phyloP scores from a whole-genome alignment of 2,888 invertebrate genomes.

The Drosophila paranaensis region DNA sequence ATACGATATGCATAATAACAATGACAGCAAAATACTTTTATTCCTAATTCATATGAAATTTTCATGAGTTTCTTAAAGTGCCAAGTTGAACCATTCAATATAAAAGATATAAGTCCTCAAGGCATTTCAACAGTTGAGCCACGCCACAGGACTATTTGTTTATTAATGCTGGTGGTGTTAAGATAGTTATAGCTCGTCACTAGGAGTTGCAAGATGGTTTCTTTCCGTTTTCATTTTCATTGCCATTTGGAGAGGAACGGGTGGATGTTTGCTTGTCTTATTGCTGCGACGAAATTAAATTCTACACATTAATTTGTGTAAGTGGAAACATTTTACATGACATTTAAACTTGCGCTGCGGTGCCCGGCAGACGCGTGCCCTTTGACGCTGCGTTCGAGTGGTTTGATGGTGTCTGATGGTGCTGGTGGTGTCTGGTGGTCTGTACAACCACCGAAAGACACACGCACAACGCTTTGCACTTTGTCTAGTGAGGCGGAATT shows the following conservation, averaged over 20 bases:
- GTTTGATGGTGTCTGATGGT: slow-evolving; percentile 16
- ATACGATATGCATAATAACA: too few species aligned
- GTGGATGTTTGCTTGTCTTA: slow-evolving; percentile 40
- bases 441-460: slow-evolving; percentile 65
- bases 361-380: slow-evolving; percentile 57
- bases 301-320: slow-evolving; percentile 80
- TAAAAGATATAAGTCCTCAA: too few species aligned
- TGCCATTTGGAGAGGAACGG: not conserved
- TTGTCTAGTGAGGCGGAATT: slow-evolving; percentile 79
- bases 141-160: slow-evolving; percentile 20
- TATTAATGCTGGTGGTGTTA: slow-evolving; percentile 29
- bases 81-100: not conserved
- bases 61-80: too few species aligned
- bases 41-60: too few species aligned
- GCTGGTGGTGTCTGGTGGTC: slow-evolving; percentile 42
- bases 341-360: slow-evolving; percentile 75
- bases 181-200: slow-evolving; percentile 36
- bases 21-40: too few species aligned
- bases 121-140: not conserved
- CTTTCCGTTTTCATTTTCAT: not conserved
- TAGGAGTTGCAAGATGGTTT: slow-evolving; percentile 1
- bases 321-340: slow-evolving; percentile 81
- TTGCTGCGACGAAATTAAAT: slow-evolving; percentile 70
- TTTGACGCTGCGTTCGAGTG: slow-evolving; percentile 50
- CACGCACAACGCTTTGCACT: slow-evolving; percentile 76